These are phyloP conservation scores for Myanophis thanlyinensis DNA, from an alignment of 2,113 vertebrate species.

Conservation along the genomic window DNA sequence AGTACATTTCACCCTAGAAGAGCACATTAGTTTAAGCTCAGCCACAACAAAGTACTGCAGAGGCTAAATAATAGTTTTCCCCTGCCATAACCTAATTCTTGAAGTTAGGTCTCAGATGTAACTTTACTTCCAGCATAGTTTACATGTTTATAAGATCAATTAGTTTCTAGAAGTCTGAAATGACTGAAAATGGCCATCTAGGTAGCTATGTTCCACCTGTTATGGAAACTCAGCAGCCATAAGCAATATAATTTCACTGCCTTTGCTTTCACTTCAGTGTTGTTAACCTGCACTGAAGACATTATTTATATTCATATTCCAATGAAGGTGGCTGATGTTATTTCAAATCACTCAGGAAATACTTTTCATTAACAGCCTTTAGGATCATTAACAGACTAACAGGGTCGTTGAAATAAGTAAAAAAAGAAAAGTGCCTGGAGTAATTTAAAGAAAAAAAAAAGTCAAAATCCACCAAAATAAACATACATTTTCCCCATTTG, in stretches of 20 bases:
- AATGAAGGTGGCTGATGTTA: background rate
- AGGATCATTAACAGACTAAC: background rate
- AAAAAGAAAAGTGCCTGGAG: background rate
- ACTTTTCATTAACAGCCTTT: background rate
- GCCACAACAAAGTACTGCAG: background rate
- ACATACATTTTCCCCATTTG: background rate
- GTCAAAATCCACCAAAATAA: background rate
- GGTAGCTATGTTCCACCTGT: background rate
- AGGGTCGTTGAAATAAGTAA: background rate
- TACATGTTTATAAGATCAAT: background rate
- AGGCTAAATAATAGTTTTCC: background rate
- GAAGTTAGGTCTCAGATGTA: background rate
- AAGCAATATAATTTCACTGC: background rate
- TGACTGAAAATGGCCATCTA: background rate
- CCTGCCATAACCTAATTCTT: background rate
- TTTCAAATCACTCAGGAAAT: background rate
- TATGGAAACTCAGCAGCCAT: background rate
- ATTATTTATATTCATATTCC: background rate
- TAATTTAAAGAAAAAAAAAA: background rate
- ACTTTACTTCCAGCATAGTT: background rate
- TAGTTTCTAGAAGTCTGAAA: background rate
- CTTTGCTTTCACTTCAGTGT: background rate
- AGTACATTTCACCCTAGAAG: background rate
- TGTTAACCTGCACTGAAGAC: background rate
- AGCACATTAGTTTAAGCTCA: background rate